Evolutionary conservation across 1,140 invertebrate species (phyloP).

Genomic region (Diprion similis): DNA sequence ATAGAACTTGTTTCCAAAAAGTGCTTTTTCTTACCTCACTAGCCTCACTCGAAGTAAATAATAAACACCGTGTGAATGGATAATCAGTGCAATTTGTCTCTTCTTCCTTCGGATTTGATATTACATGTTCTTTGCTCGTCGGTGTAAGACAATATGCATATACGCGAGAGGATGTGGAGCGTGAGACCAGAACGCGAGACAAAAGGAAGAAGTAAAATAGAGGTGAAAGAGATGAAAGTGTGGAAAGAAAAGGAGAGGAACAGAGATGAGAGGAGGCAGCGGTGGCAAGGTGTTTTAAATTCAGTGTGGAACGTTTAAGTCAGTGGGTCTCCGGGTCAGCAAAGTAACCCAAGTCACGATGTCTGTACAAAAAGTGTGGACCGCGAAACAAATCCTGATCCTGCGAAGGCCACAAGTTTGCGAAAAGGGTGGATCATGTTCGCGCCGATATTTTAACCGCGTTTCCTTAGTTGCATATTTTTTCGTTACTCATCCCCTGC

Average conservation of each 20-base stretch:
- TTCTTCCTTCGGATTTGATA: too few relatives aligned
- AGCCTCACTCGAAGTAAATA: too few relatives aligned
- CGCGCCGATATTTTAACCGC: too few relatives aligned
- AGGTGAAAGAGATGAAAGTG: conserved; percentile 9
- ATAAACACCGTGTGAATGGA: too few relatives aligned
- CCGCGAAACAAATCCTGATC: not conserved
- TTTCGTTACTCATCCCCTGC: not conserved
- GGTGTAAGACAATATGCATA: too few relatives aligned
- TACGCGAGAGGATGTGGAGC: not conserved
- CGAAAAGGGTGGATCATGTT: not conserved
- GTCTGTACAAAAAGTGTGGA: conserved; percentile 28
- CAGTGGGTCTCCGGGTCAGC: conserved; percentile 59
- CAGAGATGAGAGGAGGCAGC: conserved; percentile 27
- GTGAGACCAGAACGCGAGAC: conserved; percentile 28
- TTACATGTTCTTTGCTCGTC: too few relatives aligned
- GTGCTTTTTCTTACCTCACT: too few relatives aligned
- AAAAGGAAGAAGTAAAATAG: conserved; percentile 31
- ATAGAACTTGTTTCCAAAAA: too few relatives aligned
- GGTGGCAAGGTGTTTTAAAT: conserved; percentile 44
- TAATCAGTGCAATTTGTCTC: too few relatives aligned
- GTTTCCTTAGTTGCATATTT: too few relatives aligned
- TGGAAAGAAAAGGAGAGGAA: conserved; percentile 7
- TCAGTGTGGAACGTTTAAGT: conserved; percentile 36
- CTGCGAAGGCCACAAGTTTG: not conserved
- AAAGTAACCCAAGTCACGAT: conserved; percentile 53